These are phyloP conservation scores for Dasyornis broadbenti DNA, from an alignment of 2,113 vertebrate species.

Conservation along the genomic window DNA sequence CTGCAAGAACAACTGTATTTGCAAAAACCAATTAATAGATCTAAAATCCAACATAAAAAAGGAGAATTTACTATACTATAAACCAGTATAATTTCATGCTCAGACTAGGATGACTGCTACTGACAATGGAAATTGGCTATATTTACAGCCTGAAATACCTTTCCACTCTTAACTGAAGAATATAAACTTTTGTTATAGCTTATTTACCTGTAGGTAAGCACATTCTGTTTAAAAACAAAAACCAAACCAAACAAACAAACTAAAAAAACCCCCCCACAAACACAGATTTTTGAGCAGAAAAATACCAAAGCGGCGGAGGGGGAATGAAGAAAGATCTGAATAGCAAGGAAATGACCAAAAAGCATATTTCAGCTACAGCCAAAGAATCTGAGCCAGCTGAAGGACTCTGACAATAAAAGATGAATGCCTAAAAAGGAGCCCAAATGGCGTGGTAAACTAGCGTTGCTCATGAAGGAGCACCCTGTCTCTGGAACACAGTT, in stretches of 20 bases:
- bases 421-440: background rate
- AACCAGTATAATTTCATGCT: background rate
- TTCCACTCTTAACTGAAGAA: background rate
- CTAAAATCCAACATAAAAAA: background rate
- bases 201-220: background rate
- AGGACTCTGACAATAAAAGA: background rate
- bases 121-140: background rate
- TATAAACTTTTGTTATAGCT: background rate
- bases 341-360: background rate
- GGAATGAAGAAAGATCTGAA: background rate
- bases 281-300: background rate
- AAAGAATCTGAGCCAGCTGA: background rate
- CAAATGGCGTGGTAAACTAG: background rate
- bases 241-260: background rate
- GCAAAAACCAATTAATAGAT: background rate
- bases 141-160: background rate
- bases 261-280: background rate
- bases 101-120: background rate
- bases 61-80: background rate
- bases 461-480: background rate
- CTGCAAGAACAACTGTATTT: background rate
- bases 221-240: background rate
- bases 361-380: background rate
- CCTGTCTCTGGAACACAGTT: background rate
- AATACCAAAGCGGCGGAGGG: background rate